Evolutionary conservation across 1,140 invertebrate genomes (phyloP), one percentile per base, ranked within the genome.

Genomic region (Diploscapter pachys): DNA sequence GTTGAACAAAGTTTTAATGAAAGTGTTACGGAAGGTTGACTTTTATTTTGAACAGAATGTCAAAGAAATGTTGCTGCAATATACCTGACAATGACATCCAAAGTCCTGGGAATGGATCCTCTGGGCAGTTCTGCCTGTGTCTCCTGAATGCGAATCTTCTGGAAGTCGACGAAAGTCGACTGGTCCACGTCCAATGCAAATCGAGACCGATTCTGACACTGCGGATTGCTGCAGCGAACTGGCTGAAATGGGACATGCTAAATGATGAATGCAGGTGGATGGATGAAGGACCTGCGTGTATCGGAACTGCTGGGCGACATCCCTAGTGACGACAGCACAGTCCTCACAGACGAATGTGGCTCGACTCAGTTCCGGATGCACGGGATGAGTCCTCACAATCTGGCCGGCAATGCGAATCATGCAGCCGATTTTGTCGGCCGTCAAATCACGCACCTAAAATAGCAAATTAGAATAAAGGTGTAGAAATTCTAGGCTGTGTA

Each of bases 241-340:
- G 96, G 96, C 88, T 95, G 91, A 79, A 84, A 80, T 54, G 11
- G 61, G 9, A 11, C 53, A 50, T 48, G 62, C 11, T 52, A n/a
- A 62, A 56, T 8, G 59, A 61, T 57, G 11, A 59, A 6, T 64
- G 8, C 6, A 67, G 66, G 68, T 31, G 3, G 57, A 53, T 6
- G 11, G 4, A 9, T 31, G 31, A 31, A 31, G 31, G 31, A 94
- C 93, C 90, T 97, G 87, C 64, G 88, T 89, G 79, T 87, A 89
- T 76, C 88, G 98, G 86, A 99, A 99, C 86, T 99, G 96, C 86
- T 99, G 97, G 84, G 96, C 93, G 6, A 99, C 92, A 90, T 96
- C 92, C 84, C 91, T 92, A 62, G 97, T 92, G 62, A 93, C 90
- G 11, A 94, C 95, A 83, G 96, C 93, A 87, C 97, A 99, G 85